phyloP scores from a whole-genome alignment of 2,797 vertebrate species.

The Chrosomus eos region DNA sequence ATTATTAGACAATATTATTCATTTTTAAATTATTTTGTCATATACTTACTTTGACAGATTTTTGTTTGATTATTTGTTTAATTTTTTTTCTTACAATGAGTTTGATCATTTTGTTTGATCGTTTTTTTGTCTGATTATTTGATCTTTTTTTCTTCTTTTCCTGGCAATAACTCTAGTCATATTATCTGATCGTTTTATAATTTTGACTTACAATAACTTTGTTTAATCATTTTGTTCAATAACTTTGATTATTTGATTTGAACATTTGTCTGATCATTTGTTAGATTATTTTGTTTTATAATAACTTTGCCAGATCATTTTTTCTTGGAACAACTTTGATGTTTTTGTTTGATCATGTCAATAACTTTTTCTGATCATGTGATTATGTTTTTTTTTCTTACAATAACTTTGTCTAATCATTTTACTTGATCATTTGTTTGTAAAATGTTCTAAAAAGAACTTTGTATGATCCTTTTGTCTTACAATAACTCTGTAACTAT shows the following conservation, averaged over 20 bases:
- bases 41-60: too few relatives aligned
- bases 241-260: neutral
- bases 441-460: neutral
- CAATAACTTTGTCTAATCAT: neutral
- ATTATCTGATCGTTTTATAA: neutral
- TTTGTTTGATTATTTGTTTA: too few relatives aligned
- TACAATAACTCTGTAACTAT: neutral
- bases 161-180: too few relatives aligned
- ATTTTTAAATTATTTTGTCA: too few relatives aligned
- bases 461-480: neutral
- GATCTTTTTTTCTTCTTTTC: too few relatives aligned
- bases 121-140: too few relatives aligned
- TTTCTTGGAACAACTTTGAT: neutral
- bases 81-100: too few relatives aligned
- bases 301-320: neutral
- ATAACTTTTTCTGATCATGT: neutral
- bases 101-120: too few relatives aligned
- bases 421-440: neutral
- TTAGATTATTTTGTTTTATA: neutral
- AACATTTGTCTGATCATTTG: neutral
- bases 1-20: too few relatives aligned
- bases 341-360: neutral
- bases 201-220: neutral
- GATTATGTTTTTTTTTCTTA: neutral
- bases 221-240: neutral